Evolutionary conservation across 2,797 vertebrate species (phyloP).

Genomic region (Rhinatrema bivittatum): DNA sequence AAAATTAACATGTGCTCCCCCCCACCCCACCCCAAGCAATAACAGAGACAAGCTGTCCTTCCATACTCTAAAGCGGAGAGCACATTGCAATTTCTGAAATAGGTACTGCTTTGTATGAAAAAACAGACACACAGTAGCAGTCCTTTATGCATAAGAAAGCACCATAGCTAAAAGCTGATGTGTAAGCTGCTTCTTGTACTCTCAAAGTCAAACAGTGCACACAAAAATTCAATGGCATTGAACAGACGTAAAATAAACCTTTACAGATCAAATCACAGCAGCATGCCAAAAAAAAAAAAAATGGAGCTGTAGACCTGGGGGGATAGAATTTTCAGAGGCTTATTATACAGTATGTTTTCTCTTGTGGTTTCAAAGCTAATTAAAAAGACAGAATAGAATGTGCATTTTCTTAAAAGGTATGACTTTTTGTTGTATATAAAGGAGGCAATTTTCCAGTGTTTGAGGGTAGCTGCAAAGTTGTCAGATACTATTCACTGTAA

Average conservation of each 20-base stretch:
- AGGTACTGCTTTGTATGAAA: conserved; percentile 4
- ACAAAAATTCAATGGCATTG: no score
- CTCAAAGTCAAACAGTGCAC: conserved; percentile 26
- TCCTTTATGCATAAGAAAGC: background rate
- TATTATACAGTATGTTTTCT: no score
- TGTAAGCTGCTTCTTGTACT: background rate
- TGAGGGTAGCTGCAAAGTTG: no score
- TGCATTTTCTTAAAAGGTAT: no score
- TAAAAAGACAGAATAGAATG: conserved; percentile 21
- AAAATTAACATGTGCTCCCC: conserved; percentile 26
- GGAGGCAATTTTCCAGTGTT: no score
- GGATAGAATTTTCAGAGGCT: no score
- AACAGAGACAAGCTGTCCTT: background rate
- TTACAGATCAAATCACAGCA: conserved; percentile 4
- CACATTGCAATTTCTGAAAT: background rate
- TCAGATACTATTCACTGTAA: no score
- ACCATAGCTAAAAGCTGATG: conserved; percentile 21
- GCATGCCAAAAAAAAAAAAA: conserved; percentile 20
- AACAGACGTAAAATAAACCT: conserved; percentile 3
- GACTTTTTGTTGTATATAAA: no score
- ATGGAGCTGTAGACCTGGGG: no score
- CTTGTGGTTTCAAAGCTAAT: conserved; percentile 1
- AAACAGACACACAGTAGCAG: conserved; percentile 4
- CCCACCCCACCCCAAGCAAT: conserved; percentile 7
- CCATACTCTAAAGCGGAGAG: background rate